phyloP scores from a whole-genome alignment of 2,797 vertebrate genomes.

The Molossus molossus region DNA sequence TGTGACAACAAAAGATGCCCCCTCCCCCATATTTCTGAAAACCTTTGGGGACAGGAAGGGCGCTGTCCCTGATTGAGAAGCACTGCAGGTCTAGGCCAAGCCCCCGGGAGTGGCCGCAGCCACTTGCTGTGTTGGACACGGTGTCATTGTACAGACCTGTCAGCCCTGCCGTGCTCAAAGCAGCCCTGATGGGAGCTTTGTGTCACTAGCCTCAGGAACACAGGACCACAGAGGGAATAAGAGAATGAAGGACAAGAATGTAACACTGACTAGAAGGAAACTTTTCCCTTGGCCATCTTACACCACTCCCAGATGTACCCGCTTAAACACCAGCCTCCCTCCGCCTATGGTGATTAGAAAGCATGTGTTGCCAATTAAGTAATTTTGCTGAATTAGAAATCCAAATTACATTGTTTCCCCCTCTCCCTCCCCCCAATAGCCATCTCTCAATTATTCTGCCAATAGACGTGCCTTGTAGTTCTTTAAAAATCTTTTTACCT shows the following conservation, averaged over 20 bases:
- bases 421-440: constrained; percentile 89
- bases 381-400: constrained; percentile 92
- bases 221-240: not conserved
- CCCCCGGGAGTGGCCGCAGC: not conserved
- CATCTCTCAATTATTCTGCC: constrained; percentile 94
- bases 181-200: not conserved
- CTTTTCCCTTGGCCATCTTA: not conserved
- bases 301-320: not conserved
- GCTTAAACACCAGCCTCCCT: not conserved
- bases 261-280: not conserved
- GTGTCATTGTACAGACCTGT: not conserved
- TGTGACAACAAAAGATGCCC: not conserved
- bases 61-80: not conserved
- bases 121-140: not conserved
- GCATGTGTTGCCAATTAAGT: constrained; percentile 95
- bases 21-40: not conserved
- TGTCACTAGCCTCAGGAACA: not conserved
- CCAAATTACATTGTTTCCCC: constrained; percentile 93
- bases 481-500: constrained; percentile 92
- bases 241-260: not conserved
- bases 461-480: constrained; percentile 91
- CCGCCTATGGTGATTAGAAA: constrained; percentile 77
- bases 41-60: not conserved
- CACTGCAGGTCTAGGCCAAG: not conserved
- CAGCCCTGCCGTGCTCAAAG: not conserved